A percentile compares a stretch with the other conserved stretches of the same genome.
Evolutionary conservation across 2,888 invertebrate species (phyloP).

Genomic region (Drosophila lutescens): DNA sequence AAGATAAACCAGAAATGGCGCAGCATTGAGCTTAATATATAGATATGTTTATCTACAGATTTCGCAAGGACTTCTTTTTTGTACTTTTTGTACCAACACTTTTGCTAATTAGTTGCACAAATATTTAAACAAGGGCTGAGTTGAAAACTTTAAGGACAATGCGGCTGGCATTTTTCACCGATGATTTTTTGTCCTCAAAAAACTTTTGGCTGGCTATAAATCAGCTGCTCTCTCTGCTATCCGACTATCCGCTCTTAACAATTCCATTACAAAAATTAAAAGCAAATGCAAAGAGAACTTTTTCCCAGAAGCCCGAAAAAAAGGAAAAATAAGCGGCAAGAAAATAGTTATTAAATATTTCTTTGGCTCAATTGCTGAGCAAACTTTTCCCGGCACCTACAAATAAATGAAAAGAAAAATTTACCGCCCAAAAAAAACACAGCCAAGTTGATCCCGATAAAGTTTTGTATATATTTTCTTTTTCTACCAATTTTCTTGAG

Average conservation of each 20-base stretch:
- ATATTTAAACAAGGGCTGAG: conserved; percentile 64
- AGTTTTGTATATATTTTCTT: conserved; percentile 36
- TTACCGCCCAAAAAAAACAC: conserved; percentile 28
- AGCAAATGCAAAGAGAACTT: conserved; percentile 62
- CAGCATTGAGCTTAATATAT: conserved; percentile 54
- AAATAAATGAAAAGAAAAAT: conserved; percentile 38
- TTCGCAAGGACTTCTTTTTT: neutral
- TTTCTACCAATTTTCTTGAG: conserved; percentile 9
- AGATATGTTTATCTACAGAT: conserved; percentile 27
- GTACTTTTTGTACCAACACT: conserved; percentile 62
- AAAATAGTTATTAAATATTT: conserved; percentile 74
- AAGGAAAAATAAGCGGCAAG: conserved; percentile 18
- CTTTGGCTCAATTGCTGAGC: conserved; percentile 65
- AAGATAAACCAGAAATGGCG: conserved; percentile 76
- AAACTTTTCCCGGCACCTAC: conserved; percentile 65
- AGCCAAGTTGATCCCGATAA: conserved; percentile 23
- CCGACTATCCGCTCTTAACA: conserved; percentile 50
- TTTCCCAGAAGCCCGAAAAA: conserved; percentile 24
- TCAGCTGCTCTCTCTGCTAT: conserved; percentile 34
- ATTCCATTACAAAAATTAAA: conserved; percentile 77
- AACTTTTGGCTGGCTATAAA: conserved; percentile 60
- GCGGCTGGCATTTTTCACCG: conserved; percentile 38
- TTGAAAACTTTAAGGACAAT: conserved; percentile 60
- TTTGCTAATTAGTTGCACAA: conserved; percentile 70
- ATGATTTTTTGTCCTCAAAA: conserved; percentile 30